phyloP scores from a whole-genome alignment of 2,113 vertebrate species.

The Apeltes quadracus region DNA sequence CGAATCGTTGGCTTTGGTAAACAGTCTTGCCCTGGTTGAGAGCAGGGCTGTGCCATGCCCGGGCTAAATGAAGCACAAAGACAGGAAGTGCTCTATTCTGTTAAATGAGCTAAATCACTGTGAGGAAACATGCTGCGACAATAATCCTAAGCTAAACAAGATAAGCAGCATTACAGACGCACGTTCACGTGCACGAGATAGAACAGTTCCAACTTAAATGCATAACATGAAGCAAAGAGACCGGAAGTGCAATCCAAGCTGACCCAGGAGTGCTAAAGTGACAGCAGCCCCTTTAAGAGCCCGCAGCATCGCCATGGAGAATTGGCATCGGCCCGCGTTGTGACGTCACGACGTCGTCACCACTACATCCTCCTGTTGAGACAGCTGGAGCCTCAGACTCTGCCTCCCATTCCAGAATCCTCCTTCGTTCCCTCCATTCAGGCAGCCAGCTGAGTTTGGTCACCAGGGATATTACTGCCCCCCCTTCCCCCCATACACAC shows the following conservation, averaged over 20 bases:
- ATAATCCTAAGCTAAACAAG: constrained; percentile 57
- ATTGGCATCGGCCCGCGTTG: constrained; percentile 17
- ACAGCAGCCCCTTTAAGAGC: constrained; percentile 11
- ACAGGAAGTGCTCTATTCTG: constrained; percentile 40
- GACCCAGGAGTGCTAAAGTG: constrained; percentile 5
- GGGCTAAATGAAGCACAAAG: constrained; percentile 48
- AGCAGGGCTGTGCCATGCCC: constrained; percentile 1
- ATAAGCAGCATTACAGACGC: constrained; percentile 14
- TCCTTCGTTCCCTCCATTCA: constrained; percentile 35
- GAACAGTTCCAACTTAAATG: constrained; percentile 10
- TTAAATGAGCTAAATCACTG: constrained; percentile 58
- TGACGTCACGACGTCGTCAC: constrained; percentile 36
- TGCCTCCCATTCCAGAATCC: constrained; percentile 62
- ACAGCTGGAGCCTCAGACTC: constrained; percentile 76
- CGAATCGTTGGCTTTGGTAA: constrained; percentile 14
- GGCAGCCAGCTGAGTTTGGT: constrained; percentile 80
- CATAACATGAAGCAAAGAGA: background rate
- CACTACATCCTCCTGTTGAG: constrained; percentile 57
- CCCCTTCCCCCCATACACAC: constrained; percentile 49
- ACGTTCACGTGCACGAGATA: background rate
- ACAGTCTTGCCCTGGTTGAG: constrained; percentile 8
- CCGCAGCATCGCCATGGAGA: constrained; percentile 6
- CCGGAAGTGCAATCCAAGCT: background rate
- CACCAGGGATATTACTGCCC: constrained; percentile 73
- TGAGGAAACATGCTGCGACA: constrained; percentile 36